phyloP scores from a whole-genome alignment of 2,888 invertebrate species.

The Yponomeuta cagnagella region DNA sequence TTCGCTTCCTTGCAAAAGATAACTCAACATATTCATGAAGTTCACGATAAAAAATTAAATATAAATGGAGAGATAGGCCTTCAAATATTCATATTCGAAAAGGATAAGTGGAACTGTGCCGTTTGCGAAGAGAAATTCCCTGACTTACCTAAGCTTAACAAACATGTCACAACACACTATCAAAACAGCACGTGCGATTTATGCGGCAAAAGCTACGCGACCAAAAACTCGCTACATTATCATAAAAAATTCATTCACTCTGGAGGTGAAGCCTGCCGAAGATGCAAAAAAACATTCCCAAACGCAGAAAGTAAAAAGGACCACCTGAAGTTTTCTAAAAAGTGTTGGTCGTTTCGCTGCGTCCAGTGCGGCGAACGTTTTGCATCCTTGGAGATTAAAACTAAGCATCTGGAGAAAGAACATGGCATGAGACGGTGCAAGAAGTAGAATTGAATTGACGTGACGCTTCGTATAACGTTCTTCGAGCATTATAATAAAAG shows the following conservation, averaged over 20 bases:
- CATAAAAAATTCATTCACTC: slow-evolving; percentile 51
- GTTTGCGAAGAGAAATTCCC: slow-evolving; percentile 48
- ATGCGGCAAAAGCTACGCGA: slow-evolving; percentile 53
- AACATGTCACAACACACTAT: slow-evolving; percentile 57
- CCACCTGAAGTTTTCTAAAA: slow-evolving; percentile 41
- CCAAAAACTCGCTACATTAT: slow-evolving; percentile 49
- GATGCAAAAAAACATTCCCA: slow-evolving; percentile 53
- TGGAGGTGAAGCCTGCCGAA: slow-evolving; percentile 45
- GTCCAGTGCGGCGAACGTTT: slow-evolving; percentile 52
- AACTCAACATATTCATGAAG: slow-evolving; percentile 42
- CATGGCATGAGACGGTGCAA: slow-evolving; percentile 35
- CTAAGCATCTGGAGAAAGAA: slow-evolving; percentile 41
- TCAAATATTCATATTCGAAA: slow-evolving; percentile 51
- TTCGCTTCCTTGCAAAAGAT: slow-evolving; percentile 40
- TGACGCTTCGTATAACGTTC: slow-evolving; percentile 38
- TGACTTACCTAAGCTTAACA: slow-evolving; percentile 43
- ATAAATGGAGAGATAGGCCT: slow-evolving; percentile 45
- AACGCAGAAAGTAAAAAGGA: slow-evolving; percentile 39
- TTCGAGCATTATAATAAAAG: slow-evolving; percentile 48
- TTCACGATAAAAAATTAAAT: slow-evolving; percentile 40
- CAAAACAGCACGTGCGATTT: slow-evolving; percentile 53
- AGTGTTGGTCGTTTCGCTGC: slow-evolving; percentile 53
- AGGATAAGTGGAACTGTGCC: slow-evolving; percentile 47
- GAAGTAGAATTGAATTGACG: slow-evolving; percentile 40
- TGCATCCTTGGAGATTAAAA: slow-evolving; percentile 53